Base-by-base conservation (phyloP, 2,888 invertebrate genomes). In the Mycogona germanica region DNA sequence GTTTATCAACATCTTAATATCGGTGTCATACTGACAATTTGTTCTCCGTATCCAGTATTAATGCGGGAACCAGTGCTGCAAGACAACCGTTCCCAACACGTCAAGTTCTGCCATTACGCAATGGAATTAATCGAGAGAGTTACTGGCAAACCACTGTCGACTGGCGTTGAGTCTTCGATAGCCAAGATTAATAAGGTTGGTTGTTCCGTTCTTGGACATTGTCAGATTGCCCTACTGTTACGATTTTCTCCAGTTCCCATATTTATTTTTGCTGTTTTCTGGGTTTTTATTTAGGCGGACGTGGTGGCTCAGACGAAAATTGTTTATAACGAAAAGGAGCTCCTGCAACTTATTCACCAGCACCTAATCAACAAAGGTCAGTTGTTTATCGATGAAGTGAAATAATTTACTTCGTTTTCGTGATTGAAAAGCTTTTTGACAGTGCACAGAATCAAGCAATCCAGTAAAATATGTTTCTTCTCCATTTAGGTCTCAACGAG, bases 31-130 rank as follows among this genome's bases (percentile, higher is more conserved):
- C 19, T 41, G n/a, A 32, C 35, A 12, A 2, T 23, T 41, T 51
- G n/a, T n/a, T n/a, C n/a, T n/a, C n/a, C n/a, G n/a, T 30, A 29
- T 48, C 5, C 73, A 85, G 85, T 78, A 60, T 72, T 97, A 53
- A 95, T 96, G 88, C 83, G 89, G 52, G 95, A 96, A 70, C 97
- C 97, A 12, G 89, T 98, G 57, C 75, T 96, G 1, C 93, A 95
- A 72, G 97, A 98, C 71, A 95, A 93, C 70, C 77, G 93, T 0
- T 84, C 86, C 60, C 95, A 96, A 64, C 97, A 98, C 71, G 87
- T 91, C 0, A 81, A 84, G 70, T 98, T 98, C 69, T 95, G 95
- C 70, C 89, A 88, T 65, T 88, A 92, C 68, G 95, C 93, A 0
- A 71, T 89, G 12, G 87, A 91, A 64, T 71, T 98, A 37, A 76